These are phyloP conservation scores for Hemistola chrysoprasaria DNA, from an alignment of 2,888 invertebrate species.

Conservation along the genomic window DNA sequence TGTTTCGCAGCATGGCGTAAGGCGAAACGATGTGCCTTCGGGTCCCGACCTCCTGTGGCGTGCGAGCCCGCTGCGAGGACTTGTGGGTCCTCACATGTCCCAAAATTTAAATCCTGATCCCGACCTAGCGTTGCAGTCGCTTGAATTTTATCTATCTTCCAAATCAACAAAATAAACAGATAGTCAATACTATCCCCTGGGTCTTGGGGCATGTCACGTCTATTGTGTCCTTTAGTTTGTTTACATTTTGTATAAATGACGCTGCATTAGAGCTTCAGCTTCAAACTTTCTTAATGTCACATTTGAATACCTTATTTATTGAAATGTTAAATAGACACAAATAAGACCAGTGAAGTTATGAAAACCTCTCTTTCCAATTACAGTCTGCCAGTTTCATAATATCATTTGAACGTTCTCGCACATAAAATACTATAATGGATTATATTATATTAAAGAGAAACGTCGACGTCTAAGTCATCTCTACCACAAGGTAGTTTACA, in stretches of 20 bases:
- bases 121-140: conserved; percentile 47
- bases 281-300: conserved; percentile 34
- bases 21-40: conserved; percentile 60
- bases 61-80: conserved; percentile 44
- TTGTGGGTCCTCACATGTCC: conserved; percentile 40
- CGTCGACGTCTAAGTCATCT: too few relatives aligned
- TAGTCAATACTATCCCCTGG: conserved; percentile 47
- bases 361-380: too few relatives aligned
- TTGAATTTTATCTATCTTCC: conserved; percentile 50
- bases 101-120: conserved; percentile 69
- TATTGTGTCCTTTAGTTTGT: conserved; percentile 46
- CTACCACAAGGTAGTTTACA: too few relatives aligned
- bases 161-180: conserved; percentile 56
- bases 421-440: too few relatives aligned
- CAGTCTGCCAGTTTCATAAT: too few relatives aligned
- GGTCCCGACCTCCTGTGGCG: conserved; percentile 59
- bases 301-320: conserved; percentile 9
- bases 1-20: conserved; percentile 76
- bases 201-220: conserved; percentile 38
- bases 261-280: conserved; percentile 25
- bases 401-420: too few relatives aligned
- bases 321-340: neutral
- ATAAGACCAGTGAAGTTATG: too few relatives aligned
- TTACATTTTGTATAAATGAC: conserved; percentile 42
- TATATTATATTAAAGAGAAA: too few relatives aligned